Evolutionary conservation across 2,797 vertebrate species (phyloP).

Genomic region (Paratrypauchen microcephalus): DNA sequence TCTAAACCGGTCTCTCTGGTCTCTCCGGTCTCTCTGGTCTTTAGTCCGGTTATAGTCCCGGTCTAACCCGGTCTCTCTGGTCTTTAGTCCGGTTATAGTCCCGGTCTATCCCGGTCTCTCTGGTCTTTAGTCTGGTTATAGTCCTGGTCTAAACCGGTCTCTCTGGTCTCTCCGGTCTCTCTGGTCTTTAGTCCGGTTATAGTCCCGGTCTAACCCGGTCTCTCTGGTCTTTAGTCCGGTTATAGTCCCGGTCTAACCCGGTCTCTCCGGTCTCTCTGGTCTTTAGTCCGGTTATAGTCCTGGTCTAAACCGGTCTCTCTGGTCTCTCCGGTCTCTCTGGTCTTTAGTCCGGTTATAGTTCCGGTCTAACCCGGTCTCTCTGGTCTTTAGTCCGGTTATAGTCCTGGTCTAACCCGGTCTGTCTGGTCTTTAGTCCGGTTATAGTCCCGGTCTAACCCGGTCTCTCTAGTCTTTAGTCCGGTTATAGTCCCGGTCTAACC

Average conservation of each 20-base stretch:
- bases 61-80: neutral
- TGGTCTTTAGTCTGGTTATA: too few relatives aligned
- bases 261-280: neutral
- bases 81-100: constrained; percentile 67
- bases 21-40: too few relatives aligned
- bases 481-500: neutral
- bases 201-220: neutral
- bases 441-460: too few relatives aligned
- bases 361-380: neutral
- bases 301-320: too few relatives aligned
- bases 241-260: neutral
- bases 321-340: too few relatives aligned
- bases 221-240: constrained; percentile 66
- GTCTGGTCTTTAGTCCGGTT: too few relatives aligned
- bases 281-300: too few relatives aligned
- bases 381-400: constrained; percentile 67
- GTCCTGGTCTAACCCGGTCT: neutral
- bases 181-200: neutral
- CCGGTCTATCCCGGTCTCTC: neutral
- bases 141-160: too few relatives aligned
- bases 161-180: too few relatives aligned
- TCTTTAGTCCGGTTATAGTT: neutral
- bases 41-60: neutral
- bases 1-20: too few relatives aligned
- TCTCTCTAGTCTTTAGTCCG: neutral